Percentiles rank a stretch among this genome's conserved stretches.
These are phyloP conservation scores for Ctenopoma multispine DNA, from an alignment of 2,797 vertebrate species.

Conservation along the genomic window DNA sequence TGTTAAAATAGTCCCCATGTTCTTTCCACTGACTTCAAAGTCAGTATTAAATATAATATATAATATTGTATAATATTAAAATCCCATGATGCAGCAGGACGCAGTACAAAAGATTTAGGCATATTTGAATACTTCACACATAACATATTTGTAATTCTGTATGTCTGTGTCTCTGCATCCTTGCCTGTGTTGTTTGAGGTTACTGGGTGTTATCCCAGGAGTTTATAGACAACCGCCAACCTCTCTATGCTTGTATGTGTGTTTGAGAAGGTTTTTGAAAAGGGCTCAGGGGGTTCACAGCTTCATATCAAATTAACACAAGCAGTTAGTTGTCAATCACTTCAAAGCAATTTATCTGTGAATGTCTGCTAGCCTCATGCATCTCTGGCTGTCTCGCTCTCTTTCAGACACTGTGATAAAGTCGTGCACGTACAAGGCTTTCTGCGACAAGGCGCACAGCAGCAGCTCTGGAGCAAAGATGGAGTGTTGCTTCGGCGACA, in stretches of 20 bases:
- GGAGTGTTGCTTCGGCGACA: constrained; percentile 87
- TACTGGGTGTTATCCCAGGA: constrained; percentile 42
- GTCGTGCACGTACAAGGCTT: constrained; percentile 89
- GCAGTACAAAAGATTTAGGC: not conserved
- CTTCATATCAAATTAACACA: not conserved
- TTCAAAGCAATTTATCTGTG: constrained; percentile 2
- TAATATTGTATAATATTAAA: not conserved
- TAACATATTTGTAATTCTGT: not conserved
- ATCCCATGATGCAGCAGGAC: constrained; percentile 9
- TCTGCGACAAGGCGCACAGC: constrained; percentile 86
- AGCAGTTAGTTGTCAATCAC: not conserved
- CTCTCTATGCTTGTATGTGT: not conserved
- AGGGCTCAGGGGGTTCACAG: constrained; percentile 42
- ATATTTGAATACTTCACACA: not conserved
- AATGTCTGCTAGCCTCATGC: not conserved
- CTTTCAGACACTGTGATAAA: constrained; percentile 88
- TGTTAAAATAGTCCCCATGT: not conserved
- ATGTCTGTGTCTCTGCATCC: not conserved
- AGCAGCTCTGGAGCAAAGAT: constrained; percentile 80
- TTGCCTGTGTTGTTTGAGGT: constrained; percentile 47
- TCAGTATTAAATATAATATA: not conserved
- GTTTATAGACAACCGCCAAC: constrained; percentile 47
- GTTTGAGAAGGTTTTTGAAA: constrained; percentile 1
- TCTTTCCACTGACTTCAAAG: constrained; percentile 33
- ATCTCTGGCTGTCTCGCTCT: not conserved